Percentiles rank a stretch among this genome's conserved stretches.
phyloP scores from a whole-genome alignment of 2,888 invertebrate genomes.

The Crossocerus cetratus region DNA sequence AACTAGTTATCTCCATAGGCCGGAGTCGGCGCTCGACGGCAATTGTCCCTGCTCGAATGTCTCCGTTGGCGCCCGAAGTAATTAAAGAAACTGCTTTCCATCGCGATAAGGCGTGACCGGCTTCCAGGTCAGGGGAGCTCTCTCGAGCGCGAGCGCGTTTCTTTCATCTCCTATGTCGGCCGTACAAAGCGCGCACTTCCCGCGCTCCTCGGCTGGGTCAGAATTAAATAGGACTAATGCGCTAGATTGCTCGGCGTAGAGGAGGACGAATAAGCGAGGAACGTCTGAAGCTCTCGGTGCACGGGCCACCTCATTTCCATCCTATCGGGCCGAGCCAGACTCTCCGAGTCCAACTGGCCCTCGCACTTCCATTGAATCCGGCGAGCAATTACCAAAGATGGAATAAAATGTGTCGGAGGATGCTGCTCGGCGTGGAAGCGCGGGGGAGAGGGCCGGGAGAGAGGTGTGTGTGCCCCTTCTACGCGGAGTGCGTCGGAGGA shows the following conservation, averaged over 20 bases:
- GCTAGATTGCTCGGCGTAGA: background rate
- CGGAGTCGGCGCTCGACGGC: no score
- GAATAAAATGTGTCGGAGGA: background rate
- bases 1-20: no score
- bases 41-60: no score
- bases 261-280: background rate
- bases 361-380: background rate
- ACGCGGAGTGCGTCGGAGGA: background rate
- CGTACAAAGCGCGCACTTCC: background rate
- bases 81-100: background rate
- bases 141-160: background rate
- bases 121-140: background rate
- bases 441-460: background rate
- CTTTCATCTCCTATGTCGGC: background rate
- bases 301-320: no score
- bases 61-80: background rate
- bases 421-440: no score
- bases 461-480: background rate
- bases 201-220: background rate
- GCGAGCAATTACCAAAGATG: background rate
- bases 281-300: no score
- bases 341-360: background rate
- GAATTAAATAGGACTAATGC: conserved; percentile 2
- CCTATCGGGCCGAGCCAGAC: no score
- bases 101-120: conserved; percentile 1